Base-by-base conservation (phyloP, 2,797 vertebrate genomes). In the Coilia nasus region DNA sequence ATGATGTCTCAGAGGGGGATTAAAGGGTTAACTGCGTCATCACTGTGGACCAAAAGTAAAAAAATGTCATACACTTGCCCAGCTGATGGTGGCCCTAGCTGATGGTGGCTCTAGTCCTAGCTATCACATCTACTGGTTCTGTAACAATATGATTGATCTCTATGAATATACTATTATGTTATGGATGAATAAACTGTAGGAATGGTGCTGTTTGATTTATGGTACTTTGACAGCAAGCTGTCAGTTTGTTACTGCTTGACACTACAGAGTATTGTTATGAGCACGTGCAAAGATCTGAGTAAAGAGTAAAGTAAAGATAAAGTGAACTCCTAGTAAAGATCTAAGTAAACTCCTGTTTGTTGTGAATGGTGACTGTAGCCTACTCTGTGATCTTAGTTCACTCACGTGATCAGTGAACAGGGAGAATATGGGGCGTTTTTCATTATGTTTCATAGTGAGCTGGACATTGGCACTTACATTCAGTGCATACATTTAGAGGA, bases 41-140 rank as follows among this genome's bases (percentile, higher is more conserved):
- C 67, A 87, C 87, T 82, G 88, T 88, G 87, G 86, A 87, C 89
- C 86, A 83, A 87, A 91, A 88, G 80, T 46, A 84, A 21, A 28
- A 86, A 41, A 64, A 54, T n/a, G 62, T 78, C 19, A 84, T 80
- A 62, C 56, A 84, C 54, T 62, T 54, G 78, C 25, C 50, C 83
- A 84, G 83, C 57, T 44, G 81, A 83, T 84, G 35, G 6, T 21
- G 17, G 19, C 35, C 64, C 28, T 35, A 17, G 25, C 59, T 67
- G 64, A 47, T n/a, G n/a, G n/a, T n/a, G n/a, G n/a, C n/a, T n/a
- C n/a, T 12, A 12, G 23, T 14, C 59, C 25, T 15, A 15, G 14
- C 28, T 35, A 4, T 86, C 31, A 78, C 47, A 71, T 78, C 25
- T 81, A 21, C 6, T 78, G 4, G n/a, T 35, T 10, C 17, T 6